These are phyloP conservation scores for Nebria salina DNA, from an alignment of 2,888 invertebrate species.

Conservation along the genomic window DNA sequence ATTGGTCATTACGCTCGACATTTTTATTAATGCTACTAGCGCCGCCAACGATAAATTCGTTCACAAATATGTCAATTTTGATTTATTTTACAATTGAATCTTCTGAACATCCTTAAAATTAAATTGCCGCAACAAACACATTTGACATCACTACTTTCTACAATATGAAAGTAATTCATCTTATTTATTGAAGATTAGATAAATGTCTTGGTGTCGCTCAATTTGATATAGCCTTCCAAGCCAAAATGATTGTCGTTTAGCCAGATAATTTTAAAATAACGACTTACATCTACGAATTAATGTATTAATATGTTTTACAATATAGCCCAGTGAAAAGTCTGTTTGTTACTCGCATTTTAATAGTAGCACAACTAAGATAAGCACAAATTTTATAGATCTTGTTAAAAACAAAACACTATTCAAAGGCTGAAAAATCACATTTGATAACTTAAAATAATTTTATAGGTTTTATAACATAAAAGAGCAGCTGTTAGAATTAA, in stretches of 20 bases:
- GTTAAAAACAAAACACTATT: slow-evolving; percentile 6
- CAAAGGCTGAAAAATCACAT: slow-evolving; percentile 32
- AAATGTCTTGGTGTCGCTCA: background rate
- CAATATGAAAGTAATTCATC: too few species aligned
- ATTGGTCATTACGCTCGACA: too few species aligned
- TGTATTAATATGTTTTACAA: background rate
- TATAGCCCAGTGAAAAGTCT: background rate
- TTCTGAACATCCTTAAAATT: too few species aligned
- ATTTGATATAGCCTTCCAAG: background rate
- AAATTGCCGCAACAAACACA: too few species aligned
- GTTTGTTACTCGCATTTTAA: background rate
- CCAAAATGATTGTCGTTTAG: background rate
- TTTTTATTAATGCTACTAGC: too few species aligned
- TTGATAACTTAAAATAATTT: slow-evolving; percentile 21
- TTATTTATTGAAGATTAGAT: background rate
- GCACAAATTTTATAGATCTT: slow-evolving; percentile 30
- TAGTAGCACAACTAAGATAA: slow-evolving; percentile 17
- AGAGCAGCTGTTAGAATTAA: background rate
- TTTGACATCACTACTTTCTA: too few species aligned
- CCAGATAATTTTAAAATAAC: too few species aligned
- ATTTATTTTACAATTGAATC: too few species aligned
- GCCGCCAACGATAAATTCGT: too few species aligned
- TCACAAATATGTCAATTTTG: too few species aligned
- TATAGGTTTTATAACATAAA: slow-evolving; percentile 8
- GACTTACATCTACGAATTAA: background rate